Evolutionary conservation across 2,888 invertebrate genomes (phyloP).

Genomic region (Amorpha juglandis): DNA sequence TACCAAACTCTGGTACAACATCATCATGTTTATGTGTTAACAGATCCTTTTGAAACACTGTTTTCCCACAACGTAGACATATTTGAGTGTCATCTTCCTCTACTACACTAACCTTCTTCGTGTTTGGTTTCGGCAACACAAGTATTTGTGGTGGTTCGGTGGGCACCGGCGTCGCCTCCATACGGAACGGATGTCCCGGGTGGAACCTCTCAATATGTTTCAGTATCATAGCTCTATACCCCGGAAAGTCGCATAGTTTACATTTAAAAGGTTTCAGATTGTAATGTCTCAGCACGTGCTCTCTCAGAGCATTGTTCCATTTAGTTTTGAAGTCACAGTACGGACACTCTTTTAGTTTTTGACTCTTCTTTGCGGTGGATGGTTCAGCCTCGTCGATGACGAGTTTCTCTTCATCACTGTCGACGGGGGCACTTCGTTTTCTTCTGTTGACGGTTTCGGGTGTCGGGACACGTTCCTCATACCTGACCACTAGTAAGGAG

Average conservation of each 20-base stretch:
- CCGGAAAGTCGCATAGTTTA: slow-evolving; percentile 61
- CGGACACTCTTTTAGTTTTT: slow-evolving; percentile 47
- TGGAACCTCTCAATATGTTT: slow-evolving; percentile 63
- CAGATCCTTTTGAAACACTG: slow-evolving; percentile 43
- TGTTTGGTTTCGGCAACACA: slow-evolving; percentile 17
- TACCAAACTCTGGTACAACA: slow-evolving; percentile 52
- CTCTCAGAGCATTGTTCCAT: slow-evolving; percentile 48
- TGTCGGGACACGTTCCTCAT: slow-evolving; percentile 59
- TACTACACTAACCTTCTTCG: slow-evolving; percentile 31
- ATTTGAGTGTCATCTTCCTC: slow-evolving; percentile 31
- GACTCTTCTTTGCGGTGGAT: slow-evolving; percentile 31
- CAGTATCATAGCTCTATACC: slow-evolving; percentile 51
- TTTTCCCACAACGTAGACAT: slow-evolving; percentile 65
- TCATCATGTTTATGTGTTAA: slow-evolving; percentile 53
- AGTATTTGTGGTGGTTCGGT: slow-evolving; percentile 35
- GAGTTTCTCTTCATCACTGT: slow-evolving; percentile 61
- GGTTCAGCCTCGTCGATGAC: slow-evolving; percentile 55
- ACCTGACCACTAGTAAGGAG: slow-evolving; percentile 67
- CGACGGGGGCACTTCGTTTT: slow-evolving; percentile 39
- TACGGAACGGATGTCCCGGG: slow-evolving; percentile 37
- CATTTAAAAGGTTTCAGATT: slow-evolving; percentile 73
- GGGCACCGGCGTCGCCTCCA: slow-evolving; percentile 43
- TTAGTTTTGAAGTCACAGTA: slow-evolving; percentile 54
- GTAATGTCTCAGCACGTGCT: slow-evolving; percentile 78
- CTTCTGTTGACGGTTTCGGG: slow-evolving; percentile 46